These are phyloP conservation scores for Agelastica alni DNA, from an alignment of 2,888 invertebrate species.

Conservation along the genomic window DNA sequence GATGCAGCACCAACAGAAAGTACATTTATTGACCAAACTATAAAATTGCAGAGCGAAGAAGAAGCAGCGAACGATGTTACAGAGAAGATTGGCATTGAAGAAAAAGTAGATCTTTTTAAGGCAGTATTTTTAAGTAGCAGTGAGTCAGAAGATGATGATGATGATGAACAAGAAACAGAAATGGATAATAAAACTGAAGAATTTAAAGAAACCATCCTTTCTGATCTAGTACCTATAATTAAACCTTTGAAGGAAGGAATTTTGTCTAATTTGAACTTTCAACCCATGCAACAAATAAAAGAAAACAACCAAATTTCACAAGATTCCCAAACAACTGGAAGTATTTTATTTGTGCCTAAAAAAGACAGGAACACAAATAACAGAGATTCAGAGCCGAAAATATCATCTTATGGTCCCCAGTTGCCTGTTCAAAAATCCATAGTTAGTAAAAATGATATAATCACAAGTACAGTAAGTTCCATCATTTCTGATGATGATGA, in stretches of 20 bases:
- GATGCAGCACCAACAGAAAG: neutral
- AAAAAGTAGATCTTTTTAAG: constrained; percentile 81
- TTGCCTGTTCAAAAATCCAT: constrained; percentile 33
- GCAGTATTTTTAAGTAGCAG: constrained; percentile 86
- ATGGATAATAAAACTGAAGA: constrained; percentile 38
- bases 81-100: constrained; percentile 50
- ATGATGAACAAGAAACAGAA: constrained; percentile 41
- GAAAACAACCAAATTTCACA: neutral
- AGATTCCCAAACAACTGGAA: neutral
- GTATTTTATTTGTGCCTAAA: neutral
- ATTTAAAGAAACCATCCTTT: constrained; percentile 46
- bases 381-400: neutral
- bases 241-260: constrained; percentile 53
- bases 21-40: too few relatives aligned
- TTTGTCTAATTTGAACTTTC: constrained; percentile 48
- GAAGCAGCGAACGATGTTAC: constrained; percentile 44
- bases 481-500: constrained; percentile 42
- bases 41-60: constrained; percentile 8
- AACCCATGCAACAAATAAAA: constrained; percentile 36
- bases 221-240: constrained; percentile 52
- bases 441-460: neutral
- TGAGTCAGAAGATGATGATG: constrained; percentile 54
- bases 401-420: constrained; percentile 42
- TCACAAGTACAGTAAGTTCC: constrained; percentile 9
- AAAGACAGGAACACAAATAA: neutral